Conservation (phyloP, 1,140 invertebrate species). For the Dendrolimus punctatus region DNA sequence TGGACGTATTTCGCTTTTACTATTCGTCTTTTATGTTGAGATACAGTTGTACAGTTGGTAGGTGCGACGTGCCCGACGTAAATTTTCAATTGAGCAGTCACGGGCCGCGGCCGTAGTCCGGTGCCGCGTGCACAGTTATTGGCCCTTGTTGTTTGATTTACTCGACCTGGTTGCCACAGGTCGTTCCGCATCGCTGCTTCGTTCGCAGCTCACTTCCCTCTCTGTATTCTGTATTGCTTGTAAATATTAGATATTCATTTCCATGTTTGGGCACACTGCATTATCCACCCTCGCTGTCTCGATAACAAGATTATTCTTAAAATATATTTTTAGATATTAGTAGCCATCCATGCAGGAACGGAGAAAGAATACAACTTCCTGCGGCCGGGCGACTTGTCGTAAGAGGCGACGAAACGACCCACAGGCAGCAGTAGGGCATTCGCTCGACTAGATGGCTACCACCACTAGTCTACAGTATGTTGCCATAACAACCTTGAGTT, state of each 20-base stretch:
- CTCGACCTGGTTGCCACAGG: slow-evolving; percentile 36
- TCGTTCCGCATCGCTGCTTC: slow-evolving; percentile 23
- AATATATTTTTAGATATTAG: no score
- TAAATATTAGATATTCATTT: slow-evolving; percentile 12
- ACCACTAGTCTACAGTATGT: no score
- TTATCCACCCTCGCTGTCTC: slow-evolving; percentile 2
- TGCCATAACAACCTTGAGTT: no score
- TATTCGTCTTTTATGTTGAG: not conserved
- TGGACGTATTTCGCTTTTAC: no score
- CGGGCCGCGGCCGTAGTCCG: slow-evolving; percentile 8
- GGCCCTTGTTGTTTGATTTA: slow-evolving; percentile 53
- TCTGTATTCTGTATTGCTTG: slow-evolving; percentile 14
- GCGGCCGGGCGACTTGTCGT: no score
- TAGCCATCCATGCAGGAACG: no score
- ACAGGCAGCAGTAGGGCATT: no score
- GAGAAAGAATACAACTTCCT: no score
- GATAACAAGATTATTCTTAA: no score
- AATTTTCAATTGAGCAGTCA: not conserved
- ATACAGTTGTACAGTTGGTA: slow-evolving; percentile 27
- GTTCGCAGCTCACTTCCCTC: slow-evolving; percentile 11
- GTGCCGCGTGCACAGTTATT: slow-evolving; percentile 37
- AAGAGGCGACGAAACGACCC: no score
- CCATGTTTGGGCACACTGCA: slow-evolving; percentile 5
- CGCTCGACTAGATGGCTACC: no score
- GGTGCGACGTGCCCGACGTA: slow-evolving; percentile 8